These are phyloP conservation scores for Micromys minutus DNA, from an alignment of 2,113 vertebrate species.

Conservation along the genomic window DNA sequence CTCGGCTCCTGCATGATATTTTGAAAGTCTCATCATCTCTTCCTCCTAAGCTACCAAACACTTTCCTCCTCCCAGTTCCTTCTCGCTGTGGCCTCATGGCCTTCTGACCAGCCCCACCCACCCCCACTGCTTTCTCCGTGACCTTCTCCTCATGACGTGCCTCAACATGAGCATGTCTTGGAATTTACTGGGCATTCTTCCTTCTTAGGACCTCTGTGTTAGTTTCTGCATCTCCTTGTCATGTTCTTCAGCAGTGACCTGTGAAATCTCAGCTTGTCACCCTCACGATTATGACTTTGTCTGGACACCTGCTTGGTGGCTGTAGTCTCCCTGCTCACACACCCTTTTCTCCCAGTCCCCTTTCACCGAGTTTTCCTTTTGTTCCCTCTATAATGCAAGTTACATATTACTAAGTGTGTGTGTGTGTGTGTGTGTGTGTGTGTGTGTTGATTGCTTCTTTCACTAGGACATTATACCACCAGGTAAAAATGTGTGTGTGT, in stretches of 20 bases:
- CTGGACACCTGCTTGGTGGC: background rate
- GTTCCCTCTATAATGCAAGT: background rate
- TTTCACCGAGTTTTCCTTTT: background rate
- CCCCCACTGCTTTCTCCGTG: fast-evolving
- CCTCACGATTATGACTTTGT: fast-evolving
- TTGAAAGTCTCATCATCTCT: background rate
- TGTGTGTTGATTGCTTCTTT: background rate
- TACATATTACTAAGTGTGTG: background rate
- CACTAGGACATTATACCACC: background rate
- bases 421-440: background rate
- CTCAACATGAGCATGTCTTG: background rate
- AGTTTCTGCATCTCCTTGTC: background rate
- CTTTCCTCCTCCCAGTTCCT: background rate
- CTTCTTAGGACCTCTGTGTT: background rate
- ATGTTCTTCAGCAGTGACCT: background rate
- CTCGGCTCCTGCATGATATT: background rate
- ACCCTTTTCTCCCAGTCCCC: fast-evolving
- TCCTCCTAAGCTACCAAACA: fast-evolving
- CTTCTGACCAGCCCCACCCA: too few relatives aligned
- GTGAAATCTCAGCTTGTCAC: background rate
- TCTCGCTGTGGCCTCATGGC: fast-evolving
- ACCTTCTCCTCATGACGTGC: too few relatives aligned
- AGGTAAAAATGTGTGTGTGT: background rate
- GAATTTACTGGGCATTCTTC: background rate
- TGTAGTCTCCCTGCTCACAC: fast-evolving